Conservation (phyloP, 2,888 invertebrate species). For the Drosophila mimica region DNA sequence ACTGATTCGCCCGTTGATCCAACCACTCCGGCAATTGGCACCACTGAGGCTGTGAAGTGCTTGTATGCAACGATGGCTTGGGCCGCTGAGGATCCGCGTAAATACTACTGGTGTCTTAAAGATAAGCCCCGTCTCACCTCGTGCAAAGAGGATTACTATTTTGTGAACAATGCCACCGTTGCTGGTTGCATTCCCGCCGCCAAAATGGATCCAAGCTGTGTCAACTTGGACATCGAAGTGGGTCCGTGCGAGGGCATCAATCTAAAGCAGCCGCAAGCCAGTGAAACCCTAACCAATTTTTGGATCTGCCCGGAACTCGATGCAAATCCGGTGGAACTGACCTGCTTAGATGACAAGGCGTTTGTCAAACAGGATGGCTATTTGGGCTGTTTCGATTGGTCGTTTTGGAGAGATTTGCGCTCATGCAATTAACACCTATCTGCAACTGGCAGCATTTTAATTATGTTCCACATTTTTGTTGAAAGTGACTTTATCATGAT, state of each 20-base stretch:
- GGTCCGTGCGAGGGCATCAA: conserved; percentile 44
- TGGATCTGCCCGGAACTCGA: conserved; percentile 40
- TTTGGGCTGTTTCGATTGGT: conserved; percentile 61
- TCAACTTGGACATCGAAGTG: conserved; percentile 33
- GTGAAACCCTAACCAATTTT: conserved; percentile 31
- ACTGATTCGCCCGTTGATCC: not conserved
- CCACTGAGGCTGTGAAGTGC: conserved; percentile 19
- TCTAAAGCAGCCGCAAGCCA: conserved; percentile 49
- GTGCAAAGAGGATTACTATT: conserved; percentile 45
- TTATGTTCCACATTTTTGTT: conserved; percentile 35
- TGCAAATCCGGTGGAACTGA: conserved; percentile 16
- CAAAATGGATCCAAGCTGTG: conserved; percentile 43
- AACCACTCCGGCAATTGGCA: not conserved
- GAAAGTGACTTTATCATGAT: conserved; percentile 55
- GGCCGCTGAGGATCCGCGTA: conserved; percentile 31
- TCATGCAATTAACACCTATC: conserved; percentile 32
- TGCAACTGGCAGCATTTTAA: conserved; percentile 41
- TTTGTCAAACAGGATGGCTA: conserved; percentile 53
- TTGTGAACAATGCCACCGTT: conserved; percentile 46
- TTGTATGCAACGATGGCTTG: conserved; percentile 31
- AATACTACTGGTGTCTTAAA: conserved; percentile 43
- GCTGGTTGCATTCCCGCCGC: conserved; percentile 50
- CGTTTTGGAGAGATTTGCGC: conserved; percentile 51
- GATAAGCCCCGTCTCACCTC: not conserved
- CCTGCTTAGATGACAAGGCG: conserved; percentile 30